Evolutionary conservation across 2,113 vertebrate genomes (phyloP).

Genomic region (Tupaia chinensis): DNA sequence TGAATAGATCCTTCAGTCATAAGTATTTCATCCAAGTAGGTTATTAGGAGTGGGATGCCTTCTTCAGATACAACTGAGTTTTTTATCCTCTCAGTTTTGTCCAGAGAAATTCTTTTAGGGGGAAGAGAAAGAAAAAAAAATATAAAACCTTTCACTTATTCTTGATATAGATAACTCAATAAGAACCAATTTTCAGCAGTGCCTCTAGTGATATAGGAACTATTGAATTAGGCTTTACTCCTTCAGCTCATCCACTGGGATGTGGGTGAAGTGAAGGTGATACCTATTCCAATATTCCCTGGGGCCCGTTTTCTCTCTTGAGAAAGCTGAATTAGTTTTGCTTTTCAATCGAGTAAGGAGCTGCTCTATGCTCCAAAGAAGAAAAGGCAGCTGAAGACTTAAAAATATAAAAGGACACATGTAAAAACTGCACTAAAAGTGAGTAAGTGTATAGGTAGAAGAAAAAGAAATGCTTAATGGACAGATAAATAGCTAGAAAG

Average conservation of each 20-base stretch:
- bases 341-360: neutral
- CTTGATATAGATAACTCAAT: conserved; percentile 23
- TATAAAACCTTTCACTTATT: neutral
- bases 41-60: neutral
- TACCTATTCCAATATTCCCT: neutral
- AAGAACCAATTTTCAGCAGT: conserved; percentile 22
- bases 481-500: neutral
- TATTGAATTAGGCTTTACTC: neutral
- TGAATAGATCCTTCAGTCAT: neutral
- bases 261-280: neutral
- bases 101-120: neutral
- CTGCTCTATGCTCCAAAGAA: neutral
- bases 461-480: neutral
- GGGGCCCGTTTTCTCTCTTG: neutral
- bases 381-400: neutral
- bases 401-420: neutral
- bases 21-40: neutral
- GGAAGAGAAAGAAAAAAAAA: neutral
- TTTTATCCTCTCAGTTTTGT: conserved; percentile 38
- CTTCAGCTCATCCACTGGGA: neutral
- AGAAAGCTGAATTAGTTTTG: neutral
- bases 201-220: neutral
- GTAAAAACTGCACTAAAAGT: neutral
- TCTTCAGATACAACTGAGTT: neutral
- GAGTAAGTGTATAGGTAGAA: neutral